These are phyloP conservation scores for Acronicta alni DNA, from an alignment of 2,888 invertebrate species.

Conservation along the genomic window DNA sequence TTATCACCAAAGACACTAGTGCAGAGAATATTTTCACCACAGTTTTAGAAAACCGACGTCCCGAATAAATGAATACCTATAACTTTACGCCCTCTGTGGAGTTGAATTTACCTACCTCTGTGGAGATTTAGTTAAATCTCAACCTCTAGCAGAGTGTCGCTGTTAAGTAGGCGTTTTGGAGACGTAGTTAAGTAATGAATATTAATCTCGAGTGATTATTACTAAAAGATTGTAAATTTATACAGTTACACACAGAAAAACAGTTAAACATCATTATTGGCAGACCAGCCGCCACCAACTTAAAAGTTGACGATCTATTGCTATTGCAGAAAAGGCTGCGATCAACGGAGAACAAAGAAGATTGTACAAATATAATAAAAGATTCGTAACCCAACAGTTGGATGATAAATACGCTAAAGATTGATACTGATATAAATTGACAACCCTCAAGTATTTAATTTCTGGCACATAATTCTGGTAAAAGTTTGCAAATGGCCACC, in stretches of 20 bases:
- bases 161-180: no score
- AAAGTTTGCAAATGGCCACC: slow-evolving; percentile 5
- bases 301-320: background rate
- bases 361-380: background rate
- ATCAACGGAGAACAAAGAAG: background rate
- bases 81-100: no score
- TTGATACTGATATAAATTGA: background rate
- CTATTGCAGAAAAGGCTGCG: background rate
- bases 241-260: background rate
- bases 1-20: slow-evolving; percentile 44
- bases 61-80: background rate
- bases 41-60: background rate
- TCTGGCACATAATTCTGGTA: slow-evolving; percentile 10
- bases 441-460: slow-evolving; percentile 3
- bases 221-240: background rate
- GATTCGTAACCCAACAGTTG: background rate
- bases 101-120: no score
- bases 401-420: background rate
- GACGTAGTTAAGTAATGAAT: no score
- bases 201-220: no score
- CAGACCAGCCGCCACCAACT: background rate
- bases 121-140: no score
- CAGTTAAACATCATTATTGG: background rate
- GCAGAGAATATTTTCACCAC: slow-evolving; percentile 1
- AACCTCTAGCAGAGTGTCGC: no score